These are phyloP conservation scores for Cotesia glomerata DNA, from an alignment of 1,140 invertebrate genomes.

Conservation along the genomic window DNA sequence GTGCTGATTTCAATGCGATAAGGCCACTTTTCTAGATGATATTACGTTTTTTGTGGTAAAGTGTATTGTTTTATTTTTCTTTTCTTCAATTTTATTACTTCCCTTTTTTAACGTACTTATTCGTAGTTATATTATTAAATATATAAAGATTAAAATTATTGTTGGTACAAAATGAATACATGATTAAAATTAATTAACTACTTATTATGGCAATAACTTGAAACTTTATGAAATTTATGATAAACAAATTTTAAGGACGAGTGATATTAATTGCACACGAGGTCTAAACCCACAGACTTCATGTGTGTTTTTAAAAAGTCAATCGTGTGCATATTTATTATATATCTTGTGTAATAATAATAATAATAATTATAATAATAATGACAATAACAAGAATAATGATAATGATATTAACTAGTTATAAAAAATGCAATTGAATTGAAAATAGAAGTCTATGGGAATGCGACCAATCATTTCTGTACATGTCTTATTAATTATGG, in stretches of 20 bases:
- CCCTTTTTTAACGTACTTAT: background rate
- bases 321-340: background rate
- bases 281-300: slow-evolving; percentile 2
- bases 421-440: background rate
- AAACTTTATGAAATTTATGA: background rate
- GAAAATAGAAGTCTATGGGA: slow-evolving; percentile 1
- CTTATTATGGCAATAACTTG: slow-evolving; percentile 11
- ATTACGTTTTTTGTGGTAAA: slow-evolving; percentile 18
- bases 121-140: background rate
- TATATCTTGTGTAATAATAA: background rate
- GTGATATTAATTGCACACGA: slow-evolving; percentile 17
- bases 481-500: background rate
- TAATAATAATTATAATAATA: background rate
- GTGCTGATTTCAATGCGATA: slow-evolving; percentile 29
- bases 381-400: background rate
- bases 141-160: slow-evolving; percentile 3
- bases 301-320: slow-evolving; percentile 4
- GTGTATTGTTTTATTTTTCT: background rate
- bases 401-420: background rate
- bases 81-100: background rate
- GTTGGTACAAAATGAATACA: slow-evolving; percentile 12
- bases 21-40: slow-evolving; percentile 33
- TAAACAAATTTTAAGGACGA: background rate
- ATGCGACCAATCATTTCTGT: slow-evolving; percentile 8
- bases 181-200: slow-evolving; percentile 5